These are phyloP conservation scores for Sus scrofa DNA, from an alignment of 2,113 vertebrate genomes.

Conservation along the genomic window DNA sequence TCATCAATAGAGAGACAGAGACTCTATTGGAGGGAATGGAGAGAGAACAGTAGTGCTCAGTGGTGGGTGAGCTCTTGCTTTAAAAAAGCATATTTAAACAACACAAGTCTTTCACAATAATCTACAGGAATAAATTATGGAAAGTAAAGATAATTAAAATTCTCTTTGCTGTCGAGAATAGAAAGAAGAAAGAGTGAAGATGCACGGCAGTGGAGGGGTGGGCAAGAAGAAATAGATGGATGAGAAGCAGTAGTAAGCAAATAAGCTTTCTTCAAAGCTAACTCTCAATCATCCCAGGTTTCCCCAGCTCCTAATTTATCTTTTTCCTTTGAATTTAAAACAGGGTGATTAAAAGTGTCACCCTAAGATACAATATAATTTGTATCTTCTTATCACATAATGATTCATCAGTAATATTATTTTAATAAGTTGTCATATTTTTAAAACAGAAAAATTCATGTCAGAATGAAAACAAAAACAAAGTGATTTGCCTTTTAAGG, in stretches of 20 bases:
- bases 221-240: background rate
- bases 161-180: background rate
- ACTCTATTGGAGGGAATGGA: background rate
- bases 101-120: background rate
- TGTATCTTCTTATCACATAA: background rate
- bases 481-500: background rate
- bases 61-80: background rate
- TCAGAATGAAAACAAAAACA: background rate
- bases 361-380: background rate
- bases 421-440: background rate
- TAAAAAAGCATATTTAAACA: background rate
- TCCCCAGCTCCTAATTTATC: background rate
- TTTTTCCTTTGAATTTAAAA: background rate
- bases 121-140: background rate
- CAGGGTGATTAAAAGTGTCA: background rate
- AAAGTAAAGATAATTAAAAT: background rate
- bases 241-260: background rate
- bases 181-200: background rate
- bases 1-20: no score
- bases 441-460: background rate
- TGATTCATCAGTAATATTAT: background rate
- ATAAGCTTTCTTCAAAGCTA: background rate
- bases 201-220: rapidly evolving
- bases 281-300: background rate
- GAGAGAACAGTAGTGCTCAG: background rate